Conservation (phyloP, 2,113 vertebrate genomes). For the Carettochelys insculpta region DNA sequence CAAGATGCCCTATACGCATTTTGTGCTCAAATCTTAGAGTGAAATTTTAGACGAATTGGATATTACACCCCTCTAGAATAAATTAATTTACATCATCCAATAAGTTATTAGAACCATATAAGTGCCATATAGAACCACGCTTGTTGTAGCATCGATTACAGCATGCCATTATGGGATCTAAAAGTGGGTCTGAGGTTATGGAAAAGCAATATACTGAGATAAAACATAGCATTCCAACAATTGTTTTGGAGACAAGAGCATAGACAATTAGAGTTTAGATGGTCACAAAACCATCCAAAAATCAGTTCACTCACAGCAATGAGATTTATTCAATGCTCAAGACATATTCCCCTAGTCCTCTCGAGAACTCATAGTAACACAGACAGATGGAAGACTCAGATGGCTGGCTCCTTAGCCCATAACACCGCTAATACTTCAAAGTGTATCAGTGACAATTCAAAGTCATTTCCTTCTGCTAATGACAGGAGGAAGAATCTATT, state of each 20-base stretch:
- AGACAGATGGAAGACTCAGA: slow-evolving; percentile 49
- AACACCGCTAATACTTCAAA: slow-evolving; percentile 43
- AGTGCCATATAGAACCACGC: neutral
- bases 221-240: slow-evolving; percentile 38
- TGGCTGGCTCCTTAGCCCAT: slow-evolving; percentile 15
- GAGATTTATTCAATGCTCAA: slow-evolving; percentile 32
- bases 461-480: slow-evolving; percentile 49
- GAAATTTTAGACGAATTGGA: neutral
- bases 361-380: slow-evolving; percentile 43
- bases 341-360: slow-evolving; percentile 5
- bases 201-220: slow-evolving; percentile 22
- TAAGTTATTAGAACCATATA: neutral
- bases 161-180: slow-evolving; percentile 34
- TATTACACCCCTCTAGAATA: neutral
- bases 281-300: slow-evolving; percentile 35
- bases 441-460: slow-evolving; percentile 62
- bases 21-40: neutral
- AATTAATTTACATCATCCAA: neutral
- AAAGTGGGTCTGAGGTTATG: neutral
- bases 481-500: slow-evolving; percentile 44
- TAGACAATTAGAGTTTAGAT: slow-evolving; percentile 45
- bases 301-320: slow-evolving; percentile 44
- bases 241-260: slow-evolving; percentile 33
- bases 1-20: neutral
- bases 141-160: neutral